phyloP scores from a whole-genome alignment of 2,888 invertebrate genomes.

The Cheilosia scutellata region DNA sequence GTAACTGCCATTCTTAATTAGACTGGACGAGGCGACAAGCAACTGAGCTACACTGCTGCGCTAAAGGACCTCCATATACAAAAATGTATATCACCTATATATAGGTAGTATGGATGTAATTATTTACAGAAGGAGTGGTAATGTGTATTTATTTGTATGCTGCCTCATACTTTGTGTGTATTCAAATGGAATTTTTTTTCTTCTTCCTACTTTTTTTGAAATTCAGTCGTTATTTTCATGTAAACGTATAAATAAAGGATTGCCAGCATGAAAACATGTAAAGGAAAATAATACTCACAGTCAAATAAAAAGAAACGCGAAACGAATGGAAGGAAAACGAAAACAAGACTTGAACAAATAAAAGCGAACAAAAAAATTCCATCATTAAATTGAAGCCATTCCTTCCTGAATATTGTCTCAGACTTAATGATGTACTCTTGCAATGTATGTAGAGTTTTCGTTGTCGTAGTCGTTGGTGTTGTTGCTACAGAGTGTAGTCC shows the following conservation, averaged over 20 bases:
- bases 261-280: slow-evolving; percentile 41
- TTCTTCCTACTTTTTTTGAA: slow-evolving; percentile 2
- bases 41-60: slow-evolving; percentile 22
- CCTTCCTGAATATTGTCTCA: slow-evolving; percentile 66
- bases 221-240: slow-evolving; percentile 18
- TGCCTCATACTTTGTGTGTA: slow-evolving; percentile 14
- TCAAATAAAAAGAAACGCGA: slow-evolving; percentile 1
- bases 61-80: slow-evolving; percentile 23
- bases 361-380: slow-evolving; percentile 43
- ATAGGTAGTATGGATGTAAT: slow-evolving; percentile 10
- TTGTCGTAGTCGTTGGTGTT: neutral
- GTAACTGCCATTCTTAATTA: slow-evolving; percentile 61
- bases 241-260: slow-evolving; percentile 45
- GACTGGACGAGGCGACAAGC: slow-evolving; percentile 53
- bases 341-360: slow-evolving; percentile 55
- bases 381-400: slow-evolving; percentile 71
- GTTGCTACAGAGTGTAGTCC: slow-evolving; percentile 19
- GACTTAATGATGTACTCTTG: slow-evolving; percentile 70
- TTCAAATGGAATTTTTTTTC: neutral
- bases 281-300: slow-evolving; percentile 28
- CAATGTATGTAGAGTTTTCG: slow-evolving; percentile 9
- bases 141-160: slow-evolving; percentile 10
- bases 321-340: slow-evolving; percentile 18
- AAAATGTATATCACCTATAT: neutral
- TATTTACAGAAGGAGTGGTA: slow-evolving; percentile 9